A percentile compares a stretch with the other conserved stretches of the same genome.
Evolutionary conservation across 92 coral and sea anemone genomes (phyloP).

Genomic region (Porites evermanni): DNA sequence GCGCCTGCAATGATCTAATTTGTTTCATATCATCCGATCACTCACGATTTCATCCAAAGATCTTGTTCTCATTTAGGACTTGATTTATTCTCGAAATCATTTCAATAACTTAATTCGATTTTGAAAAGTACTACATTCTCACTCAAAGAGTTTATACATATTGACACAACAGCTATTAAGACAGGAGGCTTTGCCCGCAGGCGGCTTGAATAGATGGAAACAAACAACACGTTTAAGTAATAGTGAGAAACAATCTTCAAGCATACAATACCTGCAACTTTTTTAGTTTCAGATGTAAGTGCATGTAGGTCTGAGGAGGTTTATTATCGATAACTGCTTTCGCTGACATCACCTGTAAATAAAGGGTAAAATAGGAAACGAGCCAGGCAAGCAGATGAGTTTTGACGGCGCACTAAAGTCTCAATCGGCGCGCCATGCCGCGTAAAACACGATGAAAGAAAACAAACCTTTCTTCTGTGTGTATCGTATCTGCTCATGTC

Average conservation of each 20-base stretch:
- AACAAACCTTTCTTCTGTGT: constrained; percentile 92
- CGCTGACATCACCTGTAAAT: constrained; percentile 85
- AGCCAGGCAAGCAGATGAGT: background rate
- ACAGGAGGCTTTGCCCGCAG: constrained; percentile 13
- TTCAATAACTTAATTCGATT: background rate
- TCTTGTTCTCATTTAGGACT: background rate
- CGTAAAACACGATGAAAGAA: background rate
- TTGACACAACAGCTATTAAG: constrained; percentile 16
- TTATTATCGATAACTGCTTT: constrained; percentile 95
- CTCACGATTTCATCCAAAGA: background rate
- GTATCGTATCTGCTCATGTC: constrained; percentile 93
- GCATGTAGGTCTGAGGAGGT: constrained; percentile 98
- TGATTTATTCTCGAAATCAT: background rate
- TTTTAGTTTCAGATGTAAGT: constrained; percentile 94
- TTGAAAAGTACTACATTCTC: background rate
- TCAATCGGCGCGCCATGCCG: background rate
- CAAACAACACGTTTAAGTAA: background rate
- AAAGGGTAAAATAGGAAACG: constrained; percentile 10
- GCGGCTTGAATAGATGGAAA: background rate
- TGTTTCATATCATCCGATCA: background rate
- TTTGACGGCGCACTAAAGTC: background rate
- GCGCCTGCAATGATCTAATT: background rate
- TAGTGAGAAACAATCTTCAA: background rate
- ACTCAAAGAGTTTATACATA: constrained; percentile 18
- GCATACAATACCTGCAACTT: constrained; percentile 89